Conservation (phyloP, 2,888 invertebrate genomes). For the Meloe dianella region DNA sequence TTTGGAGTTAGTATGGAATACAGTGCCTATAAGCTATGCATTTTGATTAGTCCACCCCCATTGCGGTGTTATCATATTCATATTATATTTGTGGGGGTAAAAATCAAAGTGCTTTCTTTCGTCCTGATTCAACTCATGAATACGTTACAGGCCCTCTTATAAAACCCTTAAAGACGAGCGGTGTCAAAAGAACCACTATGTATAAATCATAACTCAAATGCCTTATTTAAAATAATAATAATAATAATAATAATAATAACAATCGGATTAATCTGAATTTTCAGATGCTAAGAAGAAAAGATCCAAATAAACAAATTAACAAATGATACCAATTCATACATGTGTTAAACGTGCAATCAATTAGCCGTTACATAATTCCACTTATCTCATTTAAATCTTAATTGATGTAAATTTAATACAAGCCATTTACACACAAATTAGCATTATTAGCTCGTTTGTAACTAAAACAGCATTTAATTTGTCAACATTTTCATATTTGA, state of each 20-base stretch:
- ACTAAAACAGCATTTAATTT: slow-evolving; percentile 21
- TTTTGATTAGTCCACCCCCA: slow-evolving; percentile 57
- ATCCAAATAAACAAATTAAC: not conserved
- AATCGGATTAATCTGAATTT: slow-evolving; percentile 35
- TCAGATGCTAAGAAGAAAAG: slow-evolving; percentile 12
- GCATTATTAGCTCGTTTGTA: slow-evolving; percentile 23
- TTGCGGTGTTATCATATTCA: slow-evolving; percentile 57
- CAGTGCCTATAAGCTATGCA: slow-evolving; percentile 56
- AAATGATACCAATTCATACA: slow-evolving; percentile 1
- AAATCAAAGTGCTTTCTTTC: slow-evolving; percentile 58
- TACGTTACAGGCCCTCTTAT: slow-evolving; percentile 51
- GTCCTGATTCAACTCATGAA: slow-evolving; percentile 55
- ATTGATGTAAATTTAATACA: slow-evolving; percentile 39
- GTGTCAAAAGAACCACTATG: slow-evolving; percentile 52
- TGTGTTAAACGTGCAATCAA: slow-evolving; percentile 12
- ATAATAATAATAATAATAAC: not conserved
- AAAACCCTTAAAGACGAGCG: slow-evolving; percentile 50
- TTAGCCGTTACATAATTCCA: slow-evolving; percentile 21
- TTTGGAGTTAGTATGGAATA: slow-evolving; percentile 51
- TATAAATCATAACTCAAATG: slow-evolving; percentile 48
- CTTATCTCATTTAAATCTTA: slow-evolving; percentile 40
- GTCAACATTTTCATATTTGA: slow-evolving; percentile 28
- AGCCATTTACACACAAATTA: slow-evolving; percentile 32
- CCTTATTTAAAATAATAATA: not conserved
- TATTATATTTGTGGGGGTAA: slow-evolving; percentile 58